Base-by-base conservation (phyloP, 2,113 vertebrate species). In the Meles meles region DNA sequence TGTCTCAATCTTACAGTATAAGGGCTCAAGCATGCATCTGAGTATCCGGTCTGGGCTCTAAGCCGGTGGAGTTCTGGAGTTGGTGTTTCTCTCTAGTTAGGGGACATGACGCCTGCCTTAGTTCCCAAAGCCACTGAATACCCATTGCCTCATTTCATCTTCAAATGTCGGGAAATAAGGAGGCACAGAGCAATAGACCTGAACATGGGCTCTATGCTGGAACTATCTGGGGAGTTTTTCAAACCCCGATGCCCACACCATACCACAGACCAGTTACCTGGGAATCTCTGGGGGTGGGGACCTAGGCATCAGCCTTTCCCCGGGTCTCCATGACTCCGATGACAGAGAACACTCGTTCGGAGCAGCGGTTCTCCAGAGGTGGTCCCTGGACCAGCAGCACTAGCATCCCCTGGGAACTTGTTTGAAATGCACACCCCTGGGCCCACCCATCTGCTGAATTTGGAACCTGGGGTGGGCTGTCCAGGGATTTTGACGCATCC, bases 1-100 rank as follows among this genome's bases (percentile, higher is more conserved):
- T 82, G 85, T 88, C 77, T 94, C 44, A 61, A 25, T 79, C 89
- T 87, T 59, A n/a, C n/a, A n/a, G 6, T 72, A 6, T 44, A 55
- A 94, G 37, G 49, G 57, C 31, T 74, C 65, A 49, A 52, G 44
- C 74, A 82, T 47, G 34, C 67, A 67, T 71, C 61, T 85, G 47
- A 65, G 65, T 87, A 55, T 86, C 88, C 90, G 59, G 86, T 63
- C 74, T 74, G 7, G 76, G 72, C 67, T 89, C 85, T 94, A 85
- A 71, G 67, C 31, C 0, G 0, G 9, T 25, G 9, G 80, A 27
- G 1, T 87, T 77, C 65, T 82, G 25, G 74, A 77, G 69, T 42
- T 61, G 77, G 61, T 71, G 77, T 61, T 79, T 89, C 72, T 87
- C 20, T 84, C 69, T 63, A 55, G 71, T 71, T 44, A 71, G 71